Base-by-base conservation (phyloP, 2,888 invertebrate species). In the Drosophila eohydei region DNA sequence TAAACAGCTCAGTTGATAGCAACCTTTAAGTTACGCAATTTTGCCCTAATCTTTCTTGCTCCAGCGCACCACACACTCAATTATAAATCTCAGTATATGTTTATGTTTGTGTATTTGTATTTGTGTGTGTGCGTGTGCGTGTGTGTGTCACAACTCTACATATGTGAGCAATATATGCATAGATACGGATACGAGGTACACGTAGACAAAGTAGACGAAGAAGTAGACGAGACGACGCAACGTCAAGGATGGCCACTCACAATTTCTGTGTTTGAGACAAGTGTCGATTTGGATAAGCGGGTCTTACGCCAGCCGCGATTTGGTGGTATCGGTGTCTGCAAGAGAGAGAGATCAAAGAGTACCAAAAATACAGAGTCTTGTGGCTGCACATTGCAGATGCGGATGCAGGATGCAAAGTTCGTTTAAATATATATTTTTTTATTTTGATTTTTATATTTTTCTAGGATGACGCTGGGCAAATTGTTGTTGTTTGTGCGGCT, bases 231-330 rank as follows among this genome's bases (percentile, higher is more conserved):
- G 60, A 66, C 50, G 55, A 71, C 57, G 62, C 43, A 51, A 34
- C 64, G 60, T 43, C 67, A 59, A 64, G 55, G 67, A 58, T 64
- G 71, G 62, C 83, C 86, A 91, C 91, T 91, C 91, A 91, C 91
- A 92, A 91, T 91, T 92, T 90, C 90, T 90, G 91, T 91, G 84
- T 91, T 91, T 81, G 91, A 91, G 90, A 91, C 78, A 88, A 91
- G 90, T 82, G 92, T 91, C 89, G 91, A 92, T 92, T 91, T 91
- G 81, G 92, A 91, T 87, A 92, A 91, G 66, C 91, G 91, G 84
- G 92, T 92, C 90, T 92, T 92, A 89, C 91, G 91, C 88, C 91
- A 91, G 88, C 92, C 91, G 85, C 91, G 90, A 89, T 91, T 89
- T 90, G 91, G 85, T 86, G 90, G 87, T 80, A 90, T 90, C 83